These are phyloP conservation scores for Dexiosoma caninum DNA, from an alignment of 2,888 invertebrate species.

Conservation along the genomic window DNA sequence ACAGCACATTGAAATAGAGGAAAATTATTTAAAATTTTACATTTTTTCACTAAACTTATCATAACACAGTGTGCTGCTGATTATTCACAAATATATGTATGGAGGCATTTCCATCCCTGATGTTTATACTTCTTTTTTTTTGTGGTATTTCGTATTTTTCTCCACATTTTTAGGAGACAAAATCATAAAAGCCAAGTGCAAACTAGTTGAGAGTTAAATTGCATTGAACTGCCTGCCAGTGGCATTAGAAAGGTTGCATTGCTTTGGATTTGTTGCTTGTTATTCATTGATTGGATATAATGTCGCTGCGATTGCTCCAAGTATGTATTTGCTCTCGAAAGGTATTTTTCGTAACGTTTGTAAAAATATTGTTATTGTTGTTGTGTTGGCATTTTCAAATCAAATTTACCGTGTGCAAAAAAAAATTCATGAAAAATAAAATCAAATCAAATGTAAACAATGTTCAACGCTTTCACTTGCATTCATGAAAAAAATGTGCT, in stretches of 20 bases:
- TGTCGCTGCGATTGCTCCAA: slow-evolving; percentile 13
- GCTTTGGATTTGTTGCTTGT: slow-evolving; percentile 8
- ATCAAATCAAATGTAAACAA: slow-evolving; percentile 28
- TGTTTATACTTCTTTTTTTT: background rate
- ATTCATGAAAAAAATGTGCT: slow-evolving; percentile 13
- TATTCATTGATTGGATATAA: slow-evolving; percentile 9
- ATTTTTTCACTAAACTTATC: no score
- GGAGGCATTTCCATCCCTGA: background rate
- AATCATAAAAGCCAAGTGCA: slow-evolving; percentile 55
- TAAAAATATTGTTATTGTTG: background rate
- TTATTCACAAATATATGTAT: slow-evolving; percentile 5
- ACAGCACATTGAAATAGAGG: no score
- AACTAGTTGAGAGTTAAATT: slow-evolving; percentile 47
- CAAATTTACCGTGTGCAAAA: slow-evolving; percentile 42
- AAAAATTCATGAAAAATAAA: no score
- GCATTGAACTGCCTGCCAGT: slow-evolving; percentile 30
- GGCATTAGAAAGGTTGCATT: slow-evolving; percentile 44
- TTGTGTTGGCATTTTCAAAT: slow-evolving; percentile 18
- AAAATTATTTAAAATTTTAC: no score
- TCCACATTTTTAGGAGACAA: slow-evolving; percentile 33
- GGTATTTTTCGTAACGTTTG: slow-evolving; percentile 46
- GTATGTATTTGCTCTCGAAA: slow-evolving; percentile 20
- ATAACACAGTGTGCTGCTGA: no score
- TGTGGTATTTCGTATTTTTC: background rate
- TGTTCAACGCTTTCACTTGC: slow-evolving; percentile 58